Percentiles rank a stretch among this genome's conserved stretches.
These are phyloP conservation scores for Euura lappo DNA, from an alignment of 1,140 invertebrate species.

Conservation along the genomic window DNA sequence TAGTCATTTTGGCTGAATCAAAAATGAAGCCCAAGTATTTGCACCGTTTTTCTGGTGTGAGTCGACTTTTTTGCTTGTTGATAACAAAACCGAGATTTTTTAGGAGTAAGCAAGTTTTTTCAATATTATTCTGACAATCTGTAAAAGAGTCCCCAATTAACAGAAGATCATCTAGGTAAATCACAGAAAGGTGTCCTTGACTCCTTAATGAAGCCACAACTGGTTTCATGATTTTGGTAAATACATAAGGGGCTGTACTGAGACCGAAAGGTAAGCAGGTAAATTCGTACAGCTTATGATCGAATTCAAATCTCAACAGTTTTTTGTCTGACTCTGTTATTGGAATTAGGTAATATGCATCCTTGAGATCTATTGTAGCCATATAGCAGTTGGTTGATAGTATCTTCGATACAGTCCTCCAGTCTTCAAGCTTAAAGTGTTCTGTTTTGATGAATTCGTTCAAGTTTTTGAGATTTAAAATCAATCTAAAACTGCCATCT, in stretches of 20 bases:
- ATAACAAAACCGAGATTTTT: slow-evolving; percentile 17
- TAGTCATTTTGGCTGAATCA: slow-evolving; percentile 13
- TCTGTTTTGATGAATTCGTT: slow-evolving; percentile 19
- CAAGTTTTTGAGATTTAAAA: slow-evolving; percentile 27
- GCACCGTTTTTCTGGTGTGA: slow-evolving; percentile 8
- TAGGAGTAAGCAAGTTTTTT: neutral
- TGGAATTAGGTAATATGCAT: neutral
- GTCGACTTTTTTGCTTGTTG: slow-evolving; percentile 17
- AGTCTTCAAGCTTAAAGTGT: slow-evolving; percentile 29
- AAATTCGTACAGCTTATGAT: slow-evolving; percentile 16
- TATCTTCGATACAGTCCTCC: slow-evolving; percentile 11
- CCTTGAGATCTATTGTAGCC: slow-evolving; percentile 17
- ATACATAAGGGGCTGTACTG: no score
- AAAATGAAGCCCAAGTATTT: slow-evolving; percentile 22
- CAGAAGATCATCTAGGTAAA: no score
- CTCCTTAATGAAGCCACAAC: neutral
- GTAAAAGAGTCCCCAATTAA: slow-evolving; percentile 4
- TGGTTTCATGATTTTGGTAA: no score
- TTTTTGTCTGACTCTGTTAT: slow-evolving; percentile 6
- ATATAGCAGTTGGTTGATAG: slow-evolving; percentile 17
- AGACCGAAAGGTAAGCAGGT: no score
- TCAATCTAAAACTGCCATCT: slow-evolving; percentile 19
- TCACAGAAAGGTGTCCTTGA: slow-evolving; percentile 8
- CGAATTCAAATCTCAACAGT: slow-evolving; percentile 20
- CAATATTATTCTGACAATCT: slow-evolving; percentile 10